phyloP scores from a whole-genome alignment of 2,888 invertebrate genomes.

The Andrena fulva region DNA sequence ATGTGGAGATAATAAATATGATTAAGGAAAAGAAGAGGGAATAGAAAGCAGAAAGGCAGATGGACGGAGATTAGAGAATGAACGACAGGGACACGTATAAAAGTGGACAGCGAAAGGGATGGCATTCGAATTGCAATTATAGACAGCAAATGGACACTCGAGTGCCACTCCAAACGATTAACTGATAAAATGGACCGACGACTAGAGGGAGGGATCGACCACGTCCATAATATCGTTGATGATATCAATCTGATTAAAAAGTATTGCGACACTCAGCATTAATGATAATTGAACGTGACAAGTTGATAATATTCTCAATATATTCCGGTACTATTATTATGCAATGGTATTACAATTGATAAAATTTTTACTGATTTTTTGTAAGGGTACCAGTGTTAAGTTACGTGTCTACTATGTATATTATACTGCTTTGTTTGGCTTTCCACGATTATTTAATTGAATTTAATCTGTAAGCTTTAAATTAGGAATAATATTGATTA shows the following conservation, averaged over 20 bases:
- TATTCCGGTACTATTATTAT: not conserved
- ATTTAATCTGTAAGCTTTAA: too few species aligned
- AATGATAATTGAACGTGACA: not conserved
- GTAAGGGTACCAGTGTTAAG: too few species aligned
- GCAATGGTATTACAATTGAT: not conserved
- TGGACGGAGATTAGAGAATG: conserved; percentile 26
- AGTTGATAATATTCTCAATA: not conserved
- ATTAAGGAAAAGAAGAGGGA: not conserved
- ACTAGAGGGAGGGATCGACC: conserved; percentile 51
- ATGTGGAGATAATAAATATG: not conserved
- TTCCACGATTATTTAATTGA: too few species aligned
- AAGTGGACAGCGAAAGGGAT: conserved; percentile 19
- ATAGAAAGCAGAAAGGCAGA: too few species aligned
- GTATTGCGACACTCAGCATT: not conserved
- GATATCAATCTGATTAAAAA: not conserved
- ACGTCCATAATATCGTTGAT: conserved; percentile 2
- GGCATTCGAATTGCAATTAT: conserved; percentile 30
- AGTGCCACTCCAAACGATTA: conserved; percentile 69
- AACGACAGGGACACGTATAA: conserved; percentile 12
- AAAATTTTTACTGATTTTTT: not conserved
- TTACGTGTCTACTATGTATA: too few species aligned
- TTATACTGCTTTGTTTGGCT: too few species aligned
- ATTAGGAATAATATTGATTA: too few species aligned
- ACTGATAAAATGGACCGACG: conserved; percentile 62
- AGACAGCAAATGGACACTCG: conserved; percentile 56